A percentile compares a stretch with the other conserved stretches of the same genome.
Evolutionary conservation across 2,888 invertebrate species (phyloP).

Genomic region (Eupithecia exiguata): DNA sequence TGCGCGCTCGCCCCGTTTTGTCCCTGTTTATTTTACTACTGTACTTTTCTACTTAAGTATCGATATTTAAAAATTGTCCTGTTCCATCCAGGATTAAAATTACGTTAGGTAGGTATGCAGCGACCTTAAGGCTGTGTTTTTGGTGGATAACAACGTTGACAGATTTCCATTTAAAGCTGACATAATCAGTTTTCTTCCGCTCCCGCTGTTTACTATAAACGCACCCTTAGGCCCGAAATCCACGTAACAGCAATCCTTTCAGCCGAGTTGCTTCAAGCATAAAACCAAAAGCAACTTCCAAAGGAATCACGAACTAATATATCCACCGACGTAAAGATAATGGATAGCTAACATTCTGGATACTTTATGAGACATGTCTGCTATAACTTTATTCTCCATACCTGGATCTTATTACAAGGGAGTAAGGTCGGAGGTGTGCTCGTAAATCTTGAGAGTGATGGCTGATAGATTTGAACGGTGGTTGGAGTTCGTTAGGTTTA

Average conservation of each 20-base stretch:
- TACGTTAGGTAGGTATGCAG: too few relatives aligned
- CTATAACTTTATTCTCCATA: constrained; percentile 14
- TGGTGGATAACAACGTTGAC: too few relatives aligned
- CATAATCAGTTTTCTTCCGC: not conserved
- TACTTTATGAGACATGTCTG: constrained; percentile 38
- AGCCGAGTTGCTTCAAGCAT: constrained; percentile 9
- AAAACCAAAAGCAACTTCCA: constrained; percentile 22
- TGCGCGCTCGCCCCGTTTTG: too few relatives aligned
- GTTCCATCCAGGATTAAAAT: too few relatives aligned
- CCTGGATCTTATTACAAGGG: constrained; percentile 23
- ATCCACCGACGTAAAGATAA: constrained; percentile 35
- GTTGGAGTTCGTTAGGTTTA: constrained; percentile 13
- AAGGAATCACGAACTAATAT: constrained; percentile 34
- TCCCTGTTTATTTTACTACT: too few relatives aligned
- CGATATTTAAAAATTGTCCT: too few relatives aligned
- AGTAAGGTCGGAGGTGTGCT: constrained; percentile 16
- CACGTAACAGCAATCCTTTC: constrained; percentile 28
- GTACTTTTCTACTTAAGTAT: too few relatives aligned
- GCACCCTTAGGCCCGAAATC: not conserved
- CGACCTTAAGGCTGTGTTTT: too few relatives aligned
- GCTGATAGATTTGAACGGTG: constrained; percentile 18
- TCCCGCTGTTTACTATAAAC: not conserved
- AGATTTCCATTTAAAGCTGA: too few relatives aligned
- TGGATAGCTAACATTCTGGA: constrained; percentile 36
- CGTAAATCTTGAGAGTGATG: constrained; percentile 26